Evolutionary conservation across 2,888 invertebrate genomes (phyloP), one percentile per base, ranked within the genome.

Genomic region (Cerastoderma edule): DNA sequence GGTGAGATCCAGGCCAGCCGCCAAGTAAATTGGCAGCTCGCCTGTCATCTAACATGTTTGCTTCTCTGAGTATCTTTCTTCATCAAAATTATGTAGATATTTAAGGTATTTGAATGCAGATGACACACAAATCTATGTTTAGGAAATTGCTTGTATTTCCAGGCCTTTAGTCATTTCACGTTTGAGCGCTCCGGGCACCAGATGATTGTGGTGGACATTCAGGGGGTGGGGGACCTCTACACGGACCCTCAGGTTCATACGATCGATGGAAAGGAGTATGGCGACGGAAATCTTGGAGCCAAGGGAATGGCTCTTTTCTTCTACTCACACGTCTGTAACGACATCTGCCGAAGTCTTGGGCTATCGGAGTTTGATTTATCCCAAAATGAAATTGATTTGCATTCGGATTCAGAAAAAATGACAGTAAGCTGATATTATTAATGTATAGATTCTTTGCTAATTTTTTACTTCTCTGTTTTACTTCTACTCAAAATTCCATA

Each of bases 191-290:
- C 94, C n/a, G 94, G 94, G 8, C 94, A 94, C 88, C 93, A 94
- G 87, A 83, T 94, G 88, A 94, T 94, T 74, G 94, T 94, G 4
- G 94, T 94, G 39, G 94, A 94, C 86, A 93, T 94, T 70, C 94
- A 94, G 87, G 94, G 94, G 22, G 94, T 94, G 54, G 94, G 94
- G 3, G 94, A 95, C 87, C 90, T 94, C 46, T 94, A 94, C 90
- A 94, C 94, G 0, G 94, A 94, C 87, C 94, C 94, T 1, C 94
- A 94, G 87, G 94, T 94, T 67, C 94, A 94, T 88, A 94, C 94
- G 0, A 89, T 91, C 4, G 91, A 92, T 54, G 94, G 94, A 73
- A 86, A 87, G 30, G 93, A 93, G 35, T 94, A 94, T 84, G 94
- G 94, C 6, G 94, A 94, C 83, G 94, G 94, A 4, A 94, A 94